Conservation (phyloP, 2,888 invertebrate genomes). For the Cactoblastis cactorum region DNA sequence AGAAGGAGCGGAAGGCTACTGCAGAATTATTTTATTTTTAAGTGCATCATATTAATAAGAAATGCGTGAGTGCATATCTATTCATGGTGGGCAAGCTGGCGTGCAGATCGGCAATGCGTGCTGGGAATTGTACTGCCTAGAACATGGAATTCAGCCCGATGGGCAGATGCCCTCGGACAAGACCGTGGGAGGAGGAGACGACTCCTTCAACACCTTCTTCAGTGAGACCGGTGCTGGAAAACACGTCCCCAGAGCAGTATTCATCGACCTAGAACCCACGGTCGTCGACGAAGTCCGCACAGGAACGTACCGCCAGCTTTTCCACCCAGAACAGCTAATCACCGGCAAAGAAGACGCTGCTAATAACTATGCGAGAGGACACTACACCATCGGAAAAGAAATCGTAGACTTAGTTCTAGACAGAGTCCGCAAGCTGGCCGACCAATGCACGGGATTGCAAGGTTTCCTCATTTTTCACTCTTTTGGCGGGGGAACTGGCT, state of each 20-base stretch:
- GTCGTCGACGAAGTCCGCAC: conserved; percentile 96
- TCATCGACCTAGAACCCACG: conserved; percentile 97
- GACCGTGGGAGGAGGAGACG: conserved; percentile 91
- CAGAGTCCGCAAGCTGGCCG: conserved; percentile 90
- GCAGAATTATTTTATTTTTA: conserved; percentile 17
- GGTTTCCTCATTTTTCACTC: conserved; percentile 97
- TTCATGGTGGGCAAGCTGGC: conserved; percentile 78
- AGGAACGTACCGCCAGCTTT: conserved; percentile 95
- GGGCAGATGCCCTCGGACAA: conserved; percentile 93
- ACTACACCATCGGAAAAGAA: conserved; percentile 97
- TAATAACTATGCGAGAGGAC: conserved; percentile 97
- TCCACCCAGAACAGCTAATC: conserved; percentile 97
- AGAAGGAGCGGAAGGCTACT: conserved; percentile 12
- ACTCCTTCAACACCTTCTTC: conserved; percentile 96
- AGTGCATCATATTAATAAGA: conserved; percentile 26
- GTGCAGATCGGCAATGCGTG: conserved; percentile 93
- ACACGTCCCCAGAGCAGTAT: conserved; percentile 95
- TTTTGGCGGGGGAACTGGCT: conserved; percentile 95
- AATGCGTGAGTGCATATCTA: conserved; percentile 74
- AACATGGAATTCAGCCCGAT: conserved; percentile 90
- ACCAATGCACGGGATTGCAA: conserved; percentile 94
- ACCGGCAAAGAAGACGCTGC: conserved; percentile 98
- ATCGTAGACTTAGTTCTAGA: conserved; percentile 94
- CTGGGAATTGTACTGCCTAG: conserved; percentile 91
- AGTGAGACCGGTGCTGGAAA: conserved; percentile 97